Percentiles rank a stretch among this genome's conserved stretches.
Conservation (phyloP, 2,888 invertebrate genomes). For the Agonopterix arenella region DNA sequence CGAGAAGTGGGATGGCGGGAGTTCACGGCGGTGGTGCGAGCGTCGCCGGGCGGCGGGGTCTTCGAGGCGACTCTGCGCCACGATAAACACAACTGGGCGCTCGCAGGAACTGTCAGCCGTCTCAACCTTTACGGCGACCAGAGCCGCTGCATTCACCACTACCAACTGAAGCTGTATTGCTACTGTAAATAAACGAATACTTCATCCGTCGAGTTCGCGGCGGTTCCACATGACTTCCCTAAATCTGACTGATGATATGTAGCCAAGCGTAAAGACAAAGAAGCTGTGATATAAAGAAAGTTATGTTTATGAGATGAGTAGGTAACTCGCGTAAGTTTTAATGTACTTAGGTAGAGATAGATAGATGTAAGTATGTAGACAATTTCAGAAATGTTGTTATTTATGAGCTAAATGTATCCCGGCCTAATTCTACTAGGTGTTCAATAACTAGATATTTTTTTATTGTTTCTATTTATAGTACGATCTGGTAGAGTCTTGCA, state of each 20-base stretch:
- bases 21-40: slow-evolving; percentile 79
- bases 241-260: no score
- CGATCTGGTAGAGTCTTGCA: no score
- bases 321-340: no score
- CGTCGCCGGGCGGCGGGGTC: slow-evolving; percentile 81
- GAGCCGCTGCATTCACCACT: slow-evolving; percentile 85
- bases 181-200: slow-evolving; percentile 65
- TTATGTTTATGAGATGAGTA: slow-evolving; percentile 7
- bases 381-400: no score
- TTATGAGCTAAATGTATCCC: no score
- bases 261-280: not conserved
- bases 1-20: slow-evolving; percentile 71
- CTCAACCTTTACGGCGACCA: slow-evolving; percentile 89
- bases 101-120: slow-evolving; percentile 86
- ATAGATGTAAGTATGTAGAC: no score
- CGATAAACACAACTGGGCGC: slow-evolving; percentile 43
- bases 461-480: no score
- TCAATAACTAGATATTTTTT: no score
- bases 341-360: no score
- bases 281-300: slow-evolving; percentile 31
- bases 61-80: slow-evolving; percentile 87
- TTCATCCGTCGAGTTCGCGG: no score
- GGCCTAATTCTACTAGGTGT: no score
- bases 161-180: slow-evolving; percentile 86
- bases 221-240: no score